phyloP scores from a whole-genome alignment of 2,113 vertebrate genomes.

The Ascaphus truei region DNA sequence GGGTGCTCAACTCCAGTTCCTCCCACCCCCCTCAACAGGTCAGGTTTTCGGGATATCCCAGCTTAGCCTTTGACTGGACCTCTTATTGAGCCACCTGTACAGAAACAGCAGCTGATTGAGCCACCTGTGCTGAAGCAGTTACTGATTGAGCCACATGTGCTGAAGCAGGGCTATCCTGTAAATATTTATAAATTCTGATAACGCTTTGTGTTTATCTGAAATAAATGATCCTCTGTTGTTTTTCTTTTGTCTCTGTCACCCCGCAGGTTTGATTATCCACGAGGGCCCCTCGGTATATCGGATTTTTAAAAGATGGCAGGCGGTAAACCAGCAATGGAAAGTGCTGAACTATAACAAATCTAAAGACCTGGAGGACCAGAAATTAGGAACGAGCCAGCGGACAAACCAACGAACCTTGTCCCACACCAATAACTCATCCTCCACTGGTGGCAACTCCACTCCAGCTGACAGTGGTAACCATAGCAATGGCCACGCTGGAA shows the following conservation, averaged over 20 bases:
- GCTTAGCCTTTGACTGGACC: too few relatives aligned
- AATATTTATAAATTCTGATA: too few relatives aligned
- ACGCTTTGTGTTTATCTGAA: too few relatives aligned
- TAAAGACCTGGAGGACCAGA: slow-evolving; percentile 86
- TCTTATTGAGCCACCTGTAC: too few relatives aligned
- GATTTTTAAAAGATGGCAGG: slow-evolving; percentile 97
- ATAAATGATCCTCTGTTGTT: background rate
- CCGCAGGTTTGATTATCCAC: slow-evolving; percentile 90
- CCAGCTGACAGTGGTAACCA: slow-evolving; percentile 45
- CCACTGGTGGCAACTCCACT: slow-evolving; percentile 69
- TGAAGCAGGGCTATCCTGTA: too few relatives aligned
- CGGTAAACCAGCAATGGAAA: slow-evolving; percentile 98
- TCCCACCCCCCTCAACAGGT: too few relatives aligned
- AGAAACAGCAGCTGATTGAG: too few relatives aligned
- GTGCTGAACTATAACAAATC: slow-evolving; percentile 96
- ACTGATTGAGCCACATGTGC: too few relatives aligned
- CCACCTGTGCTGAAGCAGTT: too few relatives aligned
- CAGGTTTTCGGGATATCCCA: too few relatives aligned
- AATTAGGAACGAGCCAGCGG: slow-evolving; percentile 71
- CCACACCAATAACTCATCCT: slow-evolving; percentile 66
- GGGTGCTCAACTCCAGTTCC: too few relatives aligned
- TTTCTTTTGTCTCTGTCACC: slow-evolving; percentile 40
- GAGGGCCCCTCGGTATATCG: slow-evolving; percentile 96
- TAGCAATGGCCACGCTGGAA: slow-evolving; percentile 62
- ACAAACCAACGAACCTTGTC: slow-evolving; percentile 77